Evolutionary conservation across 2,888 invertebrate genomes (phyloP), one percentile per base, ranked within the genome.

Genomic region (Drosophila monieri): DNA sequence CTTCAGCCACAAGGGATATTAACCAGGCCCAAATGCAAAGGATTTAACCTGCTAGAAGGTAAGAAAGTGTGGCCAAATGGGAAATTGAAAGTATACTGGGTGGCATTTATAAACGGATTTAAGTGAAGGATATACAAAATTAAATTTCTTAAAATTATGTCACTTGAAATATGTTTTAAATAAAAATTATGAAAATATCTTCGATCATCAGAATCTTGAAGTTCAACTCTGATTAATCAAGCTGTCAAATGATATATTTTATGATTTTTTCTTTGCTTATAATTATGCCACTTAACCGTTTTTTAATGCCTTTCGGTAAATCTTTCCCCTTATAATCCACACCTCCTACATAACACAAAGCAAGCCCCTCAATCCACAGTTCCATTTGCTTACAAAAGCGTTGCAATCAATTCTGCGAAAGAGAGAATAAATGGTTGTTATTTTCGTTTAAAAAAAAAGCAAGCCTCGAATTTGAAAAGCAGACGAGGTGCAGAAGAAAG

Each of bases 351-450:
- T 37, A 44, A 43, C 18, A 14, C 12, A 21, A 49, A 37, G 37
- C 12, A n/a, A 51, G 12, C 41, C 37, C 37, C 52, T 30, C 35
- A 56, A 64, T 30, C 46, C 46, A 55, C 30, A 81, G 81, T 81
- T 81, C 81, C 81, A 81, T 44, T 81, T 87, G 88, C 85, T 69
- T 78, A 83, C 81, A 83, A 85, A 83, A 83, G 83, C 81, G 81
- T 87, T 83, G 85, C 87, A 87, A 80, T 70, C 65, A 77, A 32
- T 21, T 77, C 67, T 73, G 37, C 65, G 49, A 62, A 77, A 80
- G 73, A 73, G 75, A 32, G 84, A 68, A 57, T 76, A 80, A 80
- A 78, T 76, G 51, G 68, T 74, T 74, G 71, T 83, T 73, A 54
- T 69, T 56, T 70, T 67, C 49, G 35, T 35, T 35, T 6, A 35